phyloP scores from a whole-genome alignment of 2,113 vertebrate genomes.

The Rhinopomastus cyanomelas region DNA sequence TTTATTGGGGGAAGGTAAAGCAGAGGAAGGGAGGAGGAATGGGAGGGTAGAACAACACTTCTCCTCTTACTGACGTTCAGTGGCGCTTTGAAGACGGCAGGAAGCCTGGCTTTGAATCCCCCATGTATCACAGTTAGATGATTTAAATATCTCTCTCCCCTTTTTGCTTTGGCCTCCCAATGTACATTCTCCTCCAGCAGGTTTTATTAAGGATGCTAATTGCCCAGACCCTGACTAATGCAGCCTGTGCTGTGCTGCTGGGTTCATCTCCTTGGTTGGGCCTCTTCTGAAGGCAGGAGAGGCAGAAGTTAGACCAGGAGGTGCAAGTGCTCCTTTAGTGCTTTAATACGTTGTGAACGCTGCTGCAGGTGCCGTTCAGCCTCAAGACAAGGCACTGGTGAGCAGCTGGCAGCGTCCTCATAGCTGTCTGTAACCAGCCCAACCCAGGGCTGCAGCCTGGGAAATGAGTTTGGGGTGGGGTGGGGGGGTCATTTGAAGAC shows the following conservation, averaged over 20 bases:
- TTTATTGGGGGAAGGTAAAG: not conserved
- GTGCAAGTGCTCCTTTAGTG: slow-evolving; percentile 1
- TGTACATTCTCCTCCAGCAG: slow-evolving; percentile 62
- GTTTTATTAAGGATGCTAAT: slow-evolving; percentile 70
- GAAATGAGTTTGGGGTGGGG: too few species aligned
- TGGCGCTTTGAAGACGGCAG: slow-evolving; percentile 62
- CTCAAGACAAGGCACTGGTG: not conserved
- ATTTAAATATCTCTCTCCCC: not conserved
- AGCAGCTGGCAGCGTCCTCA: not conserved
- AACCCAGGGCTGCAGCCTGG: too few species aligned
- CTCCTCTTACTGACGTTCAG: slow-evolving; percentile 25
- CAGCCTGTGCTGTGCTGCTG: slow-evolving; percentile 31
- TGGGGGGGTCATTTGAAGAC: too few species aligned
- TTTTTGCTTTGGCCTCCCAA: slow-evolving; percentile 43
- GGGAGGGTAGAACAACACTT: slow-evolving; percentile 1
- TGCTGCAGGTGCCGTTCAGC: not conserved
- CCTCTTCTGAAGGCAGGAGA: slow-evolving; percentile 61
- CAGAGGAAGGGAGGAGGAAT: not conserved
- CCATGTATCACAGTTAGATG: slow-evolving; percentile 58
- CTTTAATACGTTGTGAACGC: slow-evolving; percentile 15
- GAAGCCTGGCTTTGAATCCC: slow-evolving; percentile 51
- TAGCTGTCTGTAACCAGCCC: not conserved
- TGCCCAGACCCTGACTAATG: slow-evolving; percentile 70
- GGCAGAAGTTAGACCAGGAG: slow-evolving; percentile 59
- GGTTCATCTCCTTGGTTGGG: slow-evolving; percentile 30